A percentile compares a stretch with the other conserved stretches of the same genome.
Conservation (phyloP, 2,797 vertebrate genomes). For the Sebastes diploproa region DNA sequence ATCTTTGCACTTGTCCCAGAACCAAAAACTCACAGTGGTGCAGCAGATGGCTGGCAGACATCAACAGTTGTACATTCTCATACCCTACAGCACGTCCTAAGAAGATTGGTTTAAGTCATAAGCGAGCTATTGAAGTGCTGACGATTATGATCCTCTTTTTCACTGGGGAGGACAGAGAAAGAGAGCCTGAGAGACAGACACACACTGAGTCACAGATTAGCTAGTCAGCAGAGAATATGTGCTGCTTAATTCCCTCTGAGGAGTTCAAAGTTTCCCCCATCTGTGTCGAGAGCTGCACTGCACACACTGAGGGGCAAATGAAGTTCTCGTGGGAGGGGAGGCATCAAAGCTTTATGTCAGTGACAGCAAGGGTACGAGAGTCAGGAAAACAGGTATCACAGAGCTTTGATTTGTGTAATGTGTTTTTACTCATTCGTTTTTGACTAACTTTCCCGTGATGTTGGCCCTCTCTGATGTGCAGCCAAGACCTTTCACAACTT, state of each 20-base stretch:
- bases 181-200: constrained; percentile 47
- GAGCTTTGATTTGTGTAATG: constrained; percentile 15
- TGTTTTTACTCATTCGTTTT: neutral
- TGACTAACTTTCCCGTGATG: neutral
- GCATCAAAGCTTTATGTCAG: constrained; percentile 14
- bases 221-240: constrained; percentile 58
- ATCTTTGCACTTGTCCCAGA: constrained; percentile 39
- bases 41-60: constrained; percentile 42
- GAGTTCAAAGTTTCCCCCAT: constrained; percentile 45
- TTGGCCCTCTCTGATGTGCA: neutral
- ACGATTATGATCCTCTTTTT: constrained; percentile 64
- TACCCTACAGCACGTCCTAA: constrained; percentile 28
- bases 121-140: constrained; percentile 61
- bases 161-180: constrained; percentile 28
- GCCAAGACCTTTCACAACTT: neutral
- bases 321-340: constrained; percentile 18
- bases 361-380: constrained; percentile 5
- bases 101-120: constrained; percentile 59
- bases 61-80: constrained; percentile 40
- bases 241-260: constrained; percentile 56
- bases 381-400: constrained; percentile 10
- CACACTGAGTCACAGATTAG: constrained; percentile 63
- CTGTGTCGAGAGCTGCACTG: constrained; percentile 5
- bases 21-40: constrained; percentile 22
- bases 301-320: constrained; percentile 15